Base-by-base conservation (phyloP, 2,113 vertebrate genomes). In the Nothocercus julius region DNA sequence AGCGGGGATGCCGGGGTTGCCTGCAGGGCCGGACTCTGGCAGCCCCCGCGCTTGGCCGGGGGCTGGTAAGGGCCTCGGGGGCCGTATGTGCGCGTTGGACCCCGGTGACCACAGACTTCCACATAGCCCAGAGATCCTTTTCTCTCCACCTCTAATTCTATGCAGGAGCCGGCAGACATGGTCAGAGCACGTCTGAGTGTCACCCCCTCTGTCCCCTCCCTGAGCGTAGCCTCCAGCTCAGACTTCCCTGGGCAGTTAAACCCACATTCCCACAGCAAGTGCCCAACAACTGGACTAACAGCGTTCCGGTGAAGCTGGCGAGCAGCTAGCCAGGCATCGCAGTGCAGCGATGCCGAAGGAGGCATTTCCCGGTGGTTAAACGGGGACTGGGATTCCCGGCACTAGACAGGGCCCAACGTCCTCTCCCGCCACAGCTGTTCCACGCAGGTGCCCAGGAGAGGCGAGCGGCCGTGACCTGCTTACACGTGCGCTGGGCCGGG, bases 1-100 rank as follows among this genome's bases (percentile, higher is more conserved):
- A 2, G n/a, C 68, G 45, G 81, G 56, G 22, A 61, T 0, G 4
- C 25, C 6, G 62, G 4, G 6, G 14, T 81, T n/a, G 83, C 53
- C 66, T 9, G 83, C 3, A 6, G 73, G 54, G 67, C 1, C 8
- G 38, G 19, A 28, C 34, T 40, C 30, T 21, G 42, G 64, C 56
- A 49, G 53, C 44, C 51, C 56, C 3, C 22, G 59, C 9, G 32
- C 2, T 21, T 40, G 40, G 49, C 28, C 21, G 82, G 30, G 62
- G 34, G 62, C 24, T 1, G 12, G 27, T 38, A 74, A 0, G 27
- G 67, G 36, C 49, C 49, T 8, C 59, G 36, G 49, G 58, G n/a
- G 24, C 49, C 25, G 4, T 8, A 10, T 16, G 27, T 13, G 56
- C 15, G 47, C 0, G 1, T 56, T 6, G 0, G 21, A 20, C 32